Conservation (phyloP, 23 tunicate species). For the Phallusia fumigata region DNA sequence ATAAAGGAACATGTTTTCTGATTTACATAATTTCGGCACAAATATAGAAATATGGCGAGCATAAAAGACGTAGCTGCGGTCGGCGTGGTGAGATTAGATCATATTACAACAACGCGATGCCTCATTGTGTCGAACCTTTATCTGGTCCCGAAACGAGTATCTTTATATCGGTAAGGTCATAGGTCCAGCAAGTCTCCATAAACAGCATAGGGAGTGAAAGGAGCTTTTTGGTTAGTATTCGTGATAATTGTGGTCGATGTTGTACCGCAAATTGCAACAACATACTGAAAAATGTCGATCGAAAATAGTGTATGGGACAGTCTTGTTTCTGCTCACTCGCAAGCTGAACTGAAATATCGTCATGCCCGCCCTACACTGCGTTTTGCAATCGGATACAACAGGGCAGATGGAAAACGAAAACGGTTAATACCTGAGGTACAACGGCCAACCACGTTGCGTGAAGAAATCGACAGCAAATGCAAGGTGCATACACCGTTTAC, state of each 20-base stretch:
- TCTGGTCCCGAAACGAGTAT: neutral
- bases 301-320: conserved; percentile 20
- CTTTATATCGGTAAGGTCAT: neutral
- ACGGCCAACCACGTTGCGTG: conserved; percentile 17
- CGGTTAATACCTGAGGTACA: conserved; percentile 17
- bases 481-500: too few species aligned
- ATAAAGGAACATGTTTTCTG: too few species aligned
- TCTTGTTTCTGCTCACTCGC: conserved; percentile 40
- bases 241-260: neutral
- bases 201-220: neutral
- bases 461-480: conserved; percentile 21
- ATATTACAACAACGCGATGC: conserved; percentile 8
- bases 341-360: conserved; percentile 59
- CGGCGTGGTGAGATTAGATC: conserved; percentile 6
- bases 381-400: conserved; percentile 37
- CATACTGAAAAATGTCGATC: neutral
- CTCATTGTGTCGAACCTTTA: neutral
- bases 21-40: too few species aligned
- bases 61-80: too few species aligned
- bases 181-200: neutral
- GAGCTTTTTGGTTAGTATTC: neutral
- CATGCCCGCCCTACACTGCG: conserved; percentile 46
- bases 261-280: neutral
- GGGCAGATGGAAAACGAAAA: neutral
- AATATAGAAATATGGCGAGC: too few species aligned